Percentiles rank a stretch among this genome's conserved stretches.
These are phyloP conservation scores for Entomobrya multifasciata DNA, from an alignment of 2,888 invertebrate genomes.

Conservation along the genomic window DNA sequence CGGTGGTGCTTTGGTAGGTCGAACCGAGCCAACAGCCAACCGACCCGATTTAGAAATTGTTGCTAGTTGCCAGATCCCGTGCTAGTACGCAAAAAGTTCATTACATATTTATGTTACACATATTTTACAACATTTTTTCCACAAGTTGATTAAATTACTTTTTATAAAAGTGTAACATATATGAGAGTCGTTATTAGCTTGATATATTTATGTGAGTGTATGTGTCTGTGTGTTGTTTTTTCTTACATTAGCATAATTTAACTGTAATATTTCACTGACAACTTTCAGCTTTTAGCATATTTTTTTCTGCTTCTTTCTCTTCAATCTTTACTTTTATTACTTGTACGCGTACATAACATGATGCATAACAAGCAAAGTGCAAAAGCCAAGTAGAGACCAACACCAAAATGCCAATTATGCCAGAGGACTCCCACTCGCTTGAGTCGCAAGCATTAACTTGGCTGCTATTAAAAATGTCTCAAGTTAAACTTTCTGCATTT, in stretches of 20 bases:
- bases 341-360: conserved; percentile 7
- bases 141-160: conserved; percentile 30
- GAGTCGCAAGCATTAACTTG: neutral
- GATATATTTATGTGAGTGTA: neutral
- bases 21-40: neutral
- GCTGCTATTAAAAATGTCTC: neutral
- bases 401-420: neutral
- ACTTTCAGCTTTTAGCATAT: no score
- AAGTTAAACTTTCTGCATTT: neutral
- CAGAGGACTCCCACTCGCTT: neutral
- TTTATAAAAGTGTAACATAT: neutral
- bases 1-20: conserved; percentile 5
- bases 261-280: conserved; percentile 46
- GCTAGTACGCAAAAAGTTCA: conserved; percentile 37
- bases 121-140: neutral
- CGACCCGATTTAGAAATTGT: conserved; percentile 39
- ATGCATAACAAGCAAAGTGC: conserved; percentile 17
- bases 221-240: neutral
- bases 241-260: conserved; percentile 36
- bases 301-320: no score
- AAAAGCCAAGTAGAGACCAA: conserved; percentile 16
- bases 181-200: no score
- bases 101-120: neutral
- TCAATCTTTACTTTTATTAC: no score
- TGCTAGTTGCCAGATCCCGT: conserved; percentile 36